Conservation (phyloP, 2,888 invertebrate genomes). For the Ochlodes sylvanus region DNA sequence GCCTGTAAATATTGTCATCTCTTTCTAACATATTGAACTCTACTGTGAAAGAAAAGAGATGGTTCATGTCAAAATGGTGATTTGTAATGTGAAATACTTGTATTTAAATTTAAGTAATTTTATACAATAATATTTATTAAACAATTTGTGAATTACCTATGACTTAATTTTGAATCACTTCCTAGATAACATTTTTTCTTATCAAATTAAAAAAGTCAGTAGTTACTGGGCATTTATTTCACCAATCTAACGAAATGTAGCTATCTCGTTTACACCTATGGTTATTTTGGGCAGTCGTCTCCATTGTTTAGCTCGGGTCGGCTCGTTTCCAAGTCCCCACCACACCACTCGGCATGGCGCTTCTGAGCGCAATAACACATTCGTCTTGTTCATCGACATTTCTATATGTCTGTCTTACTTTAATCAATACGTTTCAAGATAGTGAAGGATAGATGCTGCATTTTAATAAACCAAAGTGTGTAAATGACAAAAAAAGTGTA, state of each 20-base stretch:
- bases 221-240: not conserved
- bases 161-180: too few relatives aligned
- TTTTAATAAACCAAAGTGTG: not conserved
- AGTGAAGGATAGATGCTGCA: not conserved
- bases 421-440: slow-evolving; percentile 39
- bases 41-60: slow-evolving; percentile 13
- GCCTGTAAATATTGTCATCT: slow-evolving; percentile 17
- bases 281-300: slow-evolving; percentile 4
- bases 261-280: slow-evolving; percentile 26
- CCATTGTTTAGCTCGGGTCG: slow-evolving; percentile 1
- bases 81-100: not conserved
- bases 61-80: not conserved
- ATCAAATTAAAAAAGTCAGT: too few relatives aligned
- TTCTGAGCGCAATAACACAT: slow-evolving; percentile 1
- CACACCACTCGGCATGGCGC: slow-evolving; percentile 2
- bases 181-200: too few relatives aligned
- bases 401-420: slow-evolving; percentile 51
- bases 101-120: too few relatives aligned
- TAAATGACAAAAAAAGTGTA: slow-evolving; percentile 5
- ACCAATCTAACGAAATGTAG: slow-evolving; percentile 17
- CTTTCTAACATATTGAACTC: not conserved
- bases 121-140: too few relatives aligned
- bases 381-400: slow-evolving; percentile 4
- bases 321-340: slow-evolving; percentile 8
- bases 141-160: too few relatives aligned